These are phyloP conservation scores for Cataglyphis rosenhaueri DNA, from an alignment of 2,888 invertebrate genomes.

Conservation along the genomic window DNA sequence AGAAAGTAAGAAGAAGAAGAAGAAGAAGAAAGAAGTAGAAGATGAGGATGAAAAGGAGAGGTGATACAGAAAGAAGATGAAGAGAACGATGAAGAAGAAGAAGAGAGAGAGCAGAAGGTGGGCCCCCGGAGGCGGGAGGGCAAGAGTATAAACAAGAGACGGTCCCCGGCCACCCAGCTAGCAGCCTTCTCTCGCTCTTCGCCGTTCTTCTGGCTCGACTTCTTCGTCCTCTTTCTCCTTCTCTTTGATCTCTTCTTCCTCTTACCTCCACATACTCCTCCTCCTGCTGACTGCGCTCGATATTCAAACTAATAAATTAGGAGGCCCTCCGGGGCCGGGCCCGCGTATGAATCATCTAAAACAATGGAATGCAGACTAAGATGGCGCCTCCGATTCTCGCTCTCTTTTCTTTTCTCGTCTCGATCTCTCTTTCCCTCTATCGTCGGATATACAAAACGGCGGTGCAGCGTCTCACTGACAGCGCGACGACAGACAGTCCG, in stretches of 20 bases:
- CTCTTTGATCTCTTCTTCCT: slow-evolving; percentile 63
- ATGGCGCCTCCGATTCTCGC: slow-evolving; percentile 80
- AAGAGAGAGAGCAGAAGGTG: slow-evolving; percentile 60
- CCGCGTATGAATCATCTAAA: slow-evolving; percentile 85
- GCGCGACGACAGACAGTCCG: slow-evolving; percentile 78
- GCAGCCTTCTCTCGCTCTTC: slow-evolving; percentile 74
- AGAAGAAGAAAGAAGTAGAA: slow-evolving; percentile 13
- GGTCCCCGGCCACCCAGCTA: slow-evolving; percentile 84
- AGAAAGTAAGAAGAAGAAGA: slow-evolving; percentile 12
- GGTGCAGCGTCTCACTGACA: slow-evolving; percentile 75
- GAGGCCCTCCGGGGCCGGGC: slow-evolving; percentile 78
- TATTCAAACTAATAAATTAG: slow-evolving; percentile 86
- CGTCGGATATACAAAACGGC: slow-evolving; percentile 67
- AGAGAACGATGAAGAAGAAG: slow-evolving; percentile 57
- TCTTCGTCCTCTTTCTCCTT: slow-evolving; percentile 69
- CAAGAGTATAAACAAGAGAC: slow-evolving; percentile 74
- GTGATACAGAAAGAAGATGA: slow-evolving; percentile 64
- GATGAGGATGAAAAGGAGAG: slow-evolving; percentile 32
- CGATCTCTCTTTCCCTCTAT: slow-evolving; percentile 7
- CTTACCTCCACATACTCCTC: slow-evolving; percentile 62
- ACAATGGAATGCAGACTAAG: slow-evolving; percentile 85
- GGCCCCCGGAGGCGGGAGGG: slow-evolving; percentile 57
- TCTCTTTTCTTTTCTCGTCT: slow-evolving; percentile 18
- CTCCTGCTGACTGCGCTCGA: slow-evolving; percentile 81
- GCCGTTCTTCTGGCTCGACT: slow-evolving; percentile 70